phyloP scores from a whole-genome alignment of 2,888 invertebrate genomes.

The Stenichneumon culpator region DNA sequence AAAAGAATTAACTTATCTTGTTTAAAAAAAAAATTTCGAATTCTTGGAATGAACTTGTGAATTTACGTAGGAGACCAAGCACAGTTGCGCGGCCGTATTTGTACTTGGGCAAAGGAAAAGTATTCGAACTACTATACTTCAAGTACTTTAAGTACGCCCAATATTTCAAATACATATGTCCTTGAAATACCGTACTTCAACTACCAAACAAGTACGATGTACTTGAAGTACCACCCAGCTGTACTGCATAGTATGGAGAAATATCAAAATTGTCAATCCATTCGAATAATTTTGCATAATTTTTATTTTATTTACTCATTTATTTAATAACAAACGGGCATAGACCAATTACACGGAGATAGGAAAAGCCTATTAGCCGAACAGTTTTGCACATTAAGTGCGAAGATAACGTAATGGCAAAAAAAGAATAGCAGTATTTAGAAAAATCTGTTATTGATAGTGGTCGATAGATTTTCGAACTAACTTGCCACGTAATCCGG shows the following conservation, averaged over 20 bases:
- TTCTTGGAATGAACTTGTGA: not conserved
- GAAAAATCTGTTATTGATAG: not conserved
- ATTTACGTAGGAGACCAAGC: not conserved
- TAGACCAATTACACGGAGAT: not conserved
- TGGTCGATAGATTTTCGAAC: too few relatives aligned
- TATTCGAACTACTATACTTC: too few relatives aligned
- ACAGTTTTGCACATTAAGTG: not conserved
- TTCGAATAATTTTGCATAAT: not conserved
- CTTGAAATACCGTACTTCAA: too few relatives aligned
- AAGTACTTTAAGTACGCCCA: too few relatives aligned
- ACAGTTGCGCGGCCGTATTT: not conserved
- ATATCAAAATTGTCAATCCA: not conserved
- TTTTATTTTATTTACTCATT: not conserved
- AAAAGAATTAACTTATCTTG: not conserved
- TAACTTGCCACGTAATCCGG: not conserved
- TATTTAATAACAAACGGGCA: not conserved
- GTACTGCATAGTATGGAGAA: not conserved
- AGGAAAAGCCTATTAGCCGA: not conserved
- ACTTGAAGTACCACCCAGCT: too few relatives aligned
- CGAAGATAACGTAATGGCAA: not conserved
- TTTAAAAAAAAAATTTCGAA: not conserved
- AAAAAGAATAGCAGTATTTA: not conserved
- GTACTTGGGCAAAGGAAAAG: too few relatives aligned
- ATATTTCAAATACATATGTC: too few relatives aligned
- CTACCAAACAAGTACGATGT: too few relatives aligned